phyloP scores from a whole-genome alignment of 2,888 invertebrate genomes.

The Micoletzkya japonica region DNA sequence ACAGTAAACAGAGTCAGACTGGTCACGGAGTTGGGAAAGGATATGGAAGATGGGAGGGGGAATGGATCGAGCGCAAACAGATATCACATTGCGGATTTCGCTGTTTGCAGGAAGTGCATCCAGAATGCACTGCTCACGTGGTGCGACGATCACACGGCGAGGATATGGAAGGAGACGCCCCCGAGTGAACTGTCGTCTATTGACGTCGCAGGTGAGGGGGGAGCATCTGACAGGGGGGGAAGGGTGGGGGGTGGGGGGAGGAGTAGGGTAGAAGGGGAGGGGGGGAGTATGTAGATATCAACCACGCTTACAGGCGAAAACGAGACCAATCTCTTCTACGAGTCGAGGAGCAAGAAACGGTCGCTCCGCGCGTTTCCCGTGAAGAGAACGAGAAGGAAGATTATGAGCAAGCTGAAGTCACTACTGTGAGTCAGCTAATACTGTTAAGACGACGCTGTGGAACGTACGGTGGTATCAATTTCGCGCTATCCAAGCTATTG shows the following conservation, averaged over 20 bases:
- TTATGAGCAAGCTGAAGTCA: slow-evolving; percentile 39
- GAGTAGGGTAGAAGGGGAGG: background rate
- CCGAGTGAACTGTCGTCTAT: slow-evolving; percentile 72
- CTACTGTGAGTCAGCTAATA: slow-evolving; percentile 29
- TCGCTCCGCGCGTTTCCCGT: slow-evolving; percentile 37
- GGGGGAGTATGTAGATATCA: no score
- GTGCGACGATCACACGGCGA: slow-evolving; percentile 95
- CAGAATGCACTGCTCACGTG: slow-evolving; percentile 97
- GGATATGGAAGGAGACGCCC: slow-evolving; percentile 97
- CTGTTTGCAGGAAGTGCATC: slow-evolving; percentile 73
- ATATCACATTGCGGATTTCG: background rate
- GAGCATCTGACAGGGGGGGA: slow-evolving; percentile 36
- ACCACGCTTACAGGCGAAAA: background rate
- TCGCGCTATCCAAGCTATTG: no score
- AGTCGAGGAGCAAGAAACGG: slow-evolving; percentile 23
- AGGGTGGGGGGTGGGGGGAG: background rate
- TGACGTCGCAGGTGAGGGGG: slow-evolving; percentile 40
- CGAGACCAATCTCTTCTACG: slow-evolving; percentile 25
- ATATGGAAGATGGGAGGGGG: no score
- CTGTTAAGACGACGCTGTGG: no score
- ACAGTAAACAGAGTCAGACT: no score
- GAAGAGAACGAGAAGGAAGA: slow-evolving; percentile 43
- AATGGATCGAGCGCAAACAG: no score
- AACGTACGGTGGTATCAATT: no score
- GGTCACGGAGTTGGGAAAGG: no score